A percentile compares a stretch with the other conserved stretches of the same genome.
phyloP scores from a whole-genome alignment of 2,888 invertebrate species.

The Aethes cnicana region DNA sequence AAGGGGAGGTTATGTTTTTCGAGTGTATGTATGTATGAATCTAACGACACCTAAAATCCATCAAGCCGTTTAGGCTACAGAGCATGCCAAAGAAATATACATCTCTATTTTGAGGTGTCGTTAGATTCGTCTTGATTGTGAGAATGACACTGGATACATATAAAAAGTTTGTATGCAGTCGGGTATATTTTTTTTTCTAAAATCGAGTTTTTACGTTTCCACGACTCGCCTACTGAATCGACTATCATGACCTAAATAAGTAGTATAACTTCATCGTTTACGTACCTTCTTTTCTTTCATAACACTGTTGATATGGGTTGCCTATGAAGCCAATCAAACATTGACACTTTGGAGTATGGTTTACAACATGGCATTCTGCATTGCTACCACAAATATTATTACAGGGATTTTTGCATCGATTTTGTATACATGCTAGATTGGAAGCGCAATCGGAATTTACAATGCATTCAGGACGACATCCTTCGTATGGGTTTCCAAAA shows the following conservation, averaged over 20 bases:
- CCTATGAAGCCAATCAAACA: constrained; percentile 85
- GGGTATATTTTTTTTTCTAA: too few relatives aligned
- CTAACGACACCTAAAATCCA: too few relatives aligned
- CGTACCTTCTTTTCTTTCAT: constrained; percentile 60
- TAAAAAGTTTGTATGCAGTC: too few relatives aligned
- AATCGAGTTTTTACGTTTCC: too few relatives aligned
- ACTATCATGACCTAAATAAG: too few relatives aligned
- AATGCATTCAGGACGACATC: constrained; percentile 89
- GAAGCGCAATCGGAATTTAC: constrained; percentile 88
- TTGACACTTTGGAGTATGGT: constrained; percentile 87
- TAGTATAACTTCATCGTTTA: not conserved
- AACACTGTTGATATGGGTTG: constrained; percentile 83
- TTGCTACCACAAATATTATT: constrained; percentile 88
- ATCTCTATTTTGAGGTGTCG: too few relatives aligned
- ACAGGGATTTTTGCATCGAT: constrained; percentile 89
- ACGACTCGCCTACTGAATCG: too few relatives aligned
- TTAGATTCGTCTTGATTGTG: too few relatives aligned
- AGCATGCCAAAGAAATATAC: too few relatives aligned
- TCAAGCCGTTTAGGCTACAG: too few relatives aligned
- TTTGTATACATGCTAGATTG: constrained; percentile 87
- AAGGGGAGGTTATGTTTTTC: too few relatives aligned
- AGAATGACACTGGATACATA: too few relatives aligned
- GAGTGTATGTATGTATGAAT: not conserved
- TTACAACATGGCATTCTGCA: constrained; percentile 87
- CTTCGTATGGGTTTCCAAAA: constrained; percentile 90